phyloP scores from a whole-genome alignment of 53 echinoderm and acorn worm species.

The Stichopus horrens region DNA sequence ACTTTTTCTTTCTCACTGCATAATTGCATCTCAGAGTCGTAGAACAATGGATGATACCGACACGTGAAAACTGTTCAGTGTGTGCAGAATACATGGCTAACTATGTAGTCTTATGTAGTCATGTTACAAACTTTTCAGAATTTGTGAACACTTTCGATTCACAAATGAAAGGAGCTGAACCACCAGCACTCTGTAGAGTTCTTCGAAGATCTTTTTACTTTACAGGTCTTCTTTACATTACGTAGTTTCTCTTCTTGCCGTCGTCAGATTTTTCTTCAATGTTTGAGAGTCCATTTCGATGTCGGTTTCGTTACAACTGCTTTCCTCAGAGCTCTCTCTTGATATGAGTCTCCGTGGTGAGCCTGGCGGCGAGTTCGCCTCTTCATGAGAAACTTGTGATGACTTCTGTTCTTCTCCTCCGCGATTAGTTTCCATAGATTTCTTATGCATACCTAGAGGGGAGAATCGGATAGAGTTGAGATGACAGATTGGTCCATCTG shows the following conservation, averaged over 20 bases:
- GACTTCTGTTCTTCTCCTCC: conserved; percentile 15
- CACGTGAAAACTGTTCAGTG: too few species aligned
- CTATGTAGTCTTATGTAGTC: too few species aligned
- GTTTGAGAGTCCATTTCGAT: conserved; percentile 10
- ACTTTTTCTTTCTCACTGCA: too few species aligned
- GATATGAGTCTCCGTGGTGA: not conserved
- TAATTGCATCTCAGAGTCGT: too few species aligned
- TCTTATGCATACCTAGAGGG: conserved; percentile 87
- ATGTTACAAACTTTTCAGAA: too few species aligned
- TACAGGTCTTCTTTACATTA: too few species aligned
- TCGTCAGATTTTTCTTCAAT: not conserved
- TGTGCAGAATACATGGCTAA: too few species aligned
- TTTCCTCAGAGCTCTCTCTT: not conserved
- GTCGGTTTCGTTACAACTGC: not conserved
- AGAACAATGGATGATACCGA: too few species aligned
- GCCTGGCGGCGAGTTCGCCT: conserved; percentile 15
- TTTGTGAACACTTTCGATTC: too few species aligned
- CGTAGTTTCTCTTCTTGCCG: not conserved
- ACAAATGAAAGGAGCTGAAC: too few species aligned
- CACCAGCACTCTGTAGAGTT: too few species aligned
- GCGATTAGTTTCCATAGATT: conserved; percentile 74
- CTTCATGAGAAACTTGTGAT: conserved; percentile 3
- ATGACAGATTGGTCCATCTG: conserved; percentile 34
- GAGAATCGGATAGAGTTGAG: conserved; percentile 39
- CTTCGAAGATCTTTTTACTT: too few species aligned